Conservation (phyloP, 2,797 vertebrate species). For the Malacoraja senta region DNA sequence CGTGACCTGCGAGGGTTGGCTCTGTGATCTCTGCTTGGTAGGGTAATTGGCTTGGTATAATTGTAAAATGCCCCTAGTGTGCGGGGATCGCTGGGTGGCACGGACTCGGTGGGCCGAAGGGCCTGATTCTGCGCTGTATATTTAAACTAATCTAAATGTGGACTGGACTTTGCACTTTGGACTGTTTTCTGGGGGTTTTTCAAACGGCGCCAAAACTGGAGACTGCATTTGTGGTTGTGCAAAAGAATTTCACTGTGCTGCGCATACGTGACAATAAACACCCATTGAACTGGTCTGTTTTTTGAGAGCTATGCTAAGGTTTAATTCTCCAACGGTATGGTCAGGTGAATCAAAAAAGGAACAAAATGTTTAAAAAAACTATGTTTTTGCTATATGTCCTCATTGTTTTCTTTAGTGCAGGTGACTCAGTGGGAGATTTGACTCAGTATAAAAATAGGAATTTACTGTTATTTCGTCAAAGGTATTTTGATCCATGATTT, state of each 20-base stretch:
- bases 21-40: no score
- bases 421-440: conserved; percentile 5
- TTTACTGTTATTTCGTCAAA: background rate
- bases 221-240: no score
- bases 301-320: no score
- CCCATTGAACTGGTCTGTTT: background rate
- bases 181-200: no score
- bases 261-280: background rate
- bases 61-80: no score
- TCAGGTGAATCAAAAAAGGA: background rate
- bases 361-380: background rate
- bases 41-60: no score
- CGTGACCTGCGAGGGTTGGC: no score
- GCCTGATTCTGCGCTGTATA: background rate
- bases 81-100: no score
- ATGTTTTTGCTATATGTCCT: background rate
- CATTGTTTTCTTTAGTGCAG: background rate
- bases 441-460: conserved; percentile 2
- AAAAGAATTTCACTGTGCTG: no score
- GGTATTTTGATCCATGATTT: background rate
- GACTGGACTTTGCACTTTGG: no score
- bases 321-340: background rate
- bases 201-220: no score
- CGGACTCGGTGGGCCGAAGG: background rate
- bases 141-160: no score